Conservation (phyloP, 2,113 vertebrate genomes). For the Cyanistes caeruleus region DNA sequence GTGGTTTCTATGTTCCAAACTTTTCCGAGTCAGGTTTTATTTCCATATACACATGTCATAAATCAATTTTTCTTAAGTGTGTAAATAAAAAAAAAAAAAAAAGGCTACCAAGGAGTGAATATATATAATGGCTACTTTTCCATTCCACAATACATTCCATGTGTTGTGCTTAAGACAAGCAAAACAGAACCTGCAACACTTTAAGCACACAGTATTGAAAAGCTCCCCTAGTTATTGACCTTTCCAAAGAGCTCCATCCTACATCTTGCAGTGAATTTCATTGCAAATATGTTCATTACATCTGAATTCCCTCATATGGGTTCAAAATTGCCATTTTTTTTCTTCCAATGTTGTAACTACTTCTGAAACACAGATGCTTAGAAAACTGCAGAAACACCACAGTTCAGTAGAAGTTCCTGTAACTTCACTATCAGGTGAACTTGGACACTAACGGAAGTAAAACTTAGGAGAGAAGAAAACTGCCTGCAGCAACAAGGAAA, state of each 20-base stretch:
- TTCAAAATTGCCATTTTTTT: background rate
- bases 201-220: background rate
- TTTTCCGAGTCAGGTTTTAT: background rate
- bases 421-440: background rate
- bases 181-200: background rate
- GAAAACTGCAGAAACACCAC: background rate
- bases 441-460: background rate
- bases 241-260: background rate
- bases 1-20: background rate
- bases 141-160: background rate
- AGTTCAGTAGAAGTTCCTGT: background rate
- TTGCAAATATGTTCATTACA: background rate
- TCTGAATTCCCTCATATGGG: background rate
- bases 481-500: background rate
- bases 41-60: background rate
- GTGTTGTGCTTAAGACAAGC: background rate
- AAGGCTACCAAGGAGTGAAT: background rate
- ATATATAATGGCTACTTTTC: background rate
- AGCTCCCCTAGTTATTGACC: background rate
- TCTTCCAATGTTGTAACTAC: background rate
- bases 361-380: background rate
- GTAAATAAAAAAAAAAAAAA: too few species aligned
- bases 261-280: background rate
- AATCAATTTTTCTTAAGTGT: background rate
- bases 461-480: background rate